These are phyloP conservation scores for Odobenus rosmarus DNA, from an alignment of 2,113 vertebrate genomes.

Conservation along the genomic window DNA sequence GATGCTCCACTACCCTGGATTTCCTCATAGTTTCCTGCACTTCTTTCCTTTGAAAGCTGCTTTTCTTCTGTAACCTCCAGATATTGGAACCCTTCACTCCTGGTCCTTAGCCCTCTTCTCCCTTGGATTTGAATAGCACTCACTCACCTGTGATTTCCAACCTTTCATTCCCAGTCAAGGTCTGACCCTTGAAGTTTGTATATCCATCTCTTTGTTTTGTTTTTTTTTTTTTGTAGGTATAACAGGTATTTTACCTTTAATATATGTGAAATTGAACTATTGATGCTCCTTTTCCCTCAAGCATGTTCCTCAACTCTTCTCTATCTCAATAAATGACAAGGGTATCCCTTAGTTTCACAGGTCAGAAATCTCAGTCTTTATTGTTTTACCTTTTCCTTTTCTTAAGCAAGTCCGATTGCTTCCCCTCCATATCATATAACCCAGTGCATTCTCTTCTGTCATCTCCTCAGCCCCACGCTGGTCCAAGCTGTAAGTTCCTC, in stretches of 20 bases:
- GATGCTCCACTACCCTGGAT: background rate
- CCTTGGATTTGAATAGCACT: background rate
- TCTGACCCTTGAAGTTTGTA: slow-evolving; percentile 1
- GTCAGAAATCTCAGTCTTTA: background rate
- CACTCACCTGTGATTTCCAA: background rate
- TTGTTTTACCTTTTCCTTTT: background rate
- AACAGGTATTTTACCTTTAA: background rate
- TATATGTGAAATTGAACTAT: background rate
- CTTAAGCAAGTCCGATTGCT: background rate
- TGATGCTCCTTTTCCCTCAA: background rate
- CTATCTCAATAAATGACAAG: background rate
- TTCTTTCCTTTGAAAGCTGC: background rate
- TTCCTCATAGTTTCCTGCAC: background rate
- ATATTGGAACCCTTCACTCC: background rate
- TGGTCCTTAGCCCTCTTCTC: background rate
- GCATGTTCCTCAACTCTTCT: background rate
- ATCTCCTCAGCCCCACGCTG: background rate
- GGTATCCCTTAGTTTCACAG: background rate
- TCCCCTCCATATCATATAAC: background rate
- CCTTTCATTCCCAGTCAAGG: background rate
- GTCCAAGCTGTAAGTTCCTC: background rate
- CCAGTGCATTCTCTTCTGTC: background rate
- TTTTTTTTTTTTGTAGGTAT: background rate
- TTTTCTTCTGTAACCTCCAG: background rate
- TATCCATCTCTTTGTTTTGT: background rate